Conservation (phyloP, 2,113 vertebrate genomes). For the Pelodiscus sinensis region DNA sequence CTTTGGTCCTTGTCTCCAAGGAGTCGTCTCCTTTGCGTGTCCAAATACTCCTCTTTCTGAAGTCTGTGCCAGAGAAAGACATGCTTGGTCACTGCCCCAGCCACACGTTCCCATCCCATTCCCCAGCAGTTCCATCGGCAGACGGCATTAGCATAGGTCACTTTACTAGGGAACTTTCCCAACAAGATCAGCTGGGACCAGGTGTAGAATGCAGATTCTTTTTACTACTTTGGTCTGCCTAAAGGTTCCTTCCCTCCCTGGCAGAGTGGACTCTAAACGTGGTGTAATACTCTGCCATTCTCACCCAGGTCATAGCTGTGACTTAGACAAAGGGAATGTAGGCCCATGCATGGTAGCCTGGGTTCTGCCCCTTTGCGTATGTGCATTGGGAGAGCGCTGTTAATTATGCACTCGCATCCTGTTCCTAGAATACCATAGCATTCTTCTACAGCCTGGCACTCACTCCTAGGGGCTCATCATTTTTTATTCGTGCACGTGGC, state of each 20-base stretch:
- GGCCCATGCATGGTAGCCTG: too few species aligned
- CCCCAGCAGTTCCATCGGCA: neutral
- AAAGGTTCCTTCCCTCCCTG: neutral
- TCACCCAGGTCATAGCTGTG: too few species aligned
- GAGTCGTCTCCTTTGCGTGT: neutral
- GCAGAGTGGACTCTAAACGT: neutral
- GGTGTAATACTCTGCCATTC: too few species aligned
- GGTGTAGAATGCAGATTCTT: neutral
- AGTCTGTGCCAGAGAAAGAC: neutral
- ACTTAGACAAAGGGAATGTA: too few species aligned
- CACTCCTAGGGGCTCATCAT: neutral
- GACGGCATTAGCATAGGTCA: neutral
- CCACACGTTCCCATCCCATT: conserved; percentile 1
- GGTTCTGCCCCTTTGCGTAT: too few species aligned
- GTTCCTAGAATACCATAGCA: too few species aligned
- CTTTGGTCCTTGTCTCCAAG: neutral
- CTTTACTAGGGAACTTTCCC: neutral
- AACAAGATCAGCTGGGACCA: neutral
- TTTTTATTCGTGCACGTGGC: neutral
- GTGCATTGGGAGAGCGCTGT: too few species aligned
- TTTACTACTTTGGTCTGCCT: neutral
- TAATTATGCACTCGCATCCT: too few species aligned
- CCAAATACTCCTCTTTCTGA: neutral
- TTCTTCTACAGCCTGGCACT: neutral
- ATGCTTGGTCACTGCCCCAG: neutral